Evolutionary conservation across 2,888 invertebrate genomes (phyloP).

Genomic region (Euplagia quadripunctaria): DNA sequence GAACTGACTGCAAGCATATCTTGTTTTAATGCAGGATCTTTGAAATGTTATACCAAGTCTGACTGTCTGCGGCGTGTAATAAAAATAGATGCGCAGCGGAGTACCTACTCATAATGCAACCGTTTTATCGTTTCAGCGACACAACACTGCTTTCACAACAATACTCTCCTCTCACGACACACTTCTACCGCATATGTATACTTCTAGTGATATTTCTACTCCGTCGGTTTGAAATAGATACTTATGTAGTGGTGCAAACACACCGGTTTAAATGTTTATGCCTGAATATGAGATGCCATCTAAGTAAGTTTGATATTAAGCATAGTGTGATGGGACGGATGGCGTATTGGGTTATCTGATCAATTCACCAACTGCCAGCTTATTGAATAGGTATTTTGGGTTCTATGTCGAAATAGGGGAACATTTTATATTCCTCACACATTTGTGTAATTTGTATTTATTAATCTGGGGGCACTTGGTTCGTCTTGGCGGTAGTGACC

Average conservation of each 20-base stretch:
- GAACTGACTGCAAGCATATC: too few species aligned
- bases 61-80: background rate
- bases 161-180: conserved; percentile 19
- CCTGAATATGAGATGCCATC: background rate
- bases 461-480: too few species aligned
- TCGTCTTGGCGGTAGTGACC: too few species aligned
- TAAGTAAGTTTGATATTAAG: too few species aligned
- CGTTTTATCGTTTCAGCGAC: conserved; percentile 23
- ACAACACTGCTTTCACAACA: conserved; percentile 30
- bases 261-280: background rate
- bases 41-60: background rate
- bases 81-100: conserved; percentile 5
- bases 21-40: too few species aligned
- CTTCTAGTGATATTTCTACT: background rate
- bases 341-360: too few species aligned
- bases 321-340: too few species aligned
- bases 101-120: background rate
- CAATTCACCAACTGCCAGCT: too few species aligned
- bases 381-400: too few species aligned
- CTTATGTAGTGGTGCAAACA: background rate
- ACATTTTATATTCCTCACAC: too few species aligned
- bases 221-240: background rate
- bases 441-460: too few species aligned
- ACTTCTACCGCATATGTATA: background rate
- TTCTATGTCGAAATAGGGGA: too few species aligned